Base-by-base conservation (phyloP, 2,797 vertebrate species). In the Peromyscus attwateri region DNA sequence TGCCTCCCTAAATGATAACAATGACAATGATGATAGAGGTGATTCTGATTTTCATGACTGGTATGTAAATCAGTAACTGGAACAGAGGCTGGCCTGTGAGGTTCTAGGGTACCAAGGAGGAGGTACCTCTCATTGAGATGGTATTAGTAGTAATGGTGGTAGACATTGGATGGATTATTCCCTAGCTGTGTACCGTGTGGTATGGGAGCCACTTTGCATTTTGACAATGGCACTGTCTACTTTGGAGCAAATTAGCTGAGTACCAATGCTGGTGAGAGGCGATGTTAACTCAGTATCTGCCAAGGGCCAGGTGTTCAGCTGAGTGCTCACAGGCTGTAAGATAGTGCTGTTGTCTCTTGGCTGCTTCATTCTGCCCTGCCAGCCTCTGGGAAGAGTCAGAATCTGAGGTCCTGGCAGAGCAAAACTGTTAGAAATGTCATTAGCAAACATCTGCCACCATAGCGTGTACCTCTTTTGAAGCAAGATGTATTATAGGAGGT, bases 401-500 rank as follows among this genome's bases (percentile, higher is more conserved):
- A 46, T 90, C 93, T 92, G 13, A 23, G 84, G 66, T 89, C 79
- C 40, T 52, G 40, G 68, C 77, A 94, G 62, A 93, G 68, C 6
- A 88, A 84, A 91, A 87, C 34, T 21, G 2, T 81, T 84, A 92
- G 90, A 52, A 31, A 14, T 11, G n/a, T 60, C 7, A 0, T 80
- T 29, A 68, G 92, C 62, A 76, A 91, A 92, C 94, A 90, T 93
- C 95, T 95, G 81, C 75, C 57, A 11, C 37, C 40, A 27, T 1
- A 37, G 57, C 0, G 0, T 12, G 46, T 0, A 25, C 46, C 11
- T 10, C 82, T 23, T 91, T 79, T 31, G 10, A 84, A 92, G 91
- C 70, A 66, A 79, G 71, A 80, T 81, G 10, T 77, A 82, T 95
- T 96, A 89, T 29, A 17, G 94, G 97, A 64, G 49, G 93, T 71